phyloP scores from a whole-genome alignment of 2,888 invertebrate species.

The Tipula unca region DNA sequence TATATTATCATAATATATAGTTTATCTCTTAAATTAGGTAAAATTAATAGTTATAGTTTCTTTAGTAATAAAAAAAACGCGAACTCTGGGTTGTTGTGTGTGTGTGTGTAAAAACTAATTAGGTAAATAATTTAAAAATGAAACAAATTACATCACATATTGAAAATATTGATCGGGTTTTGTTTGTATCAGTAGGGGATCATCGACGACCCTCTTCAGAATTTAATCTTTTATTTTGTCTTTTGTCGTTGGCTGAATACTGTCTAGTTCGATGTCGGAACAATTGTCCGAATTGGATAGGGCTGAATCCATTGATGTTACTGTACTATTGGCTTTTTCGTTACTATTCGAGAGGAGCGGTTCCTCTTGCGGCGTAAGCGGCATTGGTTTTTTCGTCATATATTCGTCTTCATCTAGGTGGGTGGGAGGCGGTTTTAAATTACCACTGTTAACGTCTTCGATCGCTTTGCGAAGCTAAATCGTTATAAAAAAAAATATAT shows the following conservation, averaged over 20 bases:
- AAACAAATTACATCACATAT: not conserved
- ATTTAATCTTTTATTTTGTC: not conserved
- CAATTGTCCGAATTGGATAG: constrained; percentile 40
- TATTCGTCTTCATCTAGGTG: constrained; percentile 21
- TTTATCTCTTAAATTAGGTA: not conserved
- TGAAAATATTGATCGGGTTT: not conserved
- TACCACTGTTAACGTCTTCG: constrained; percentile 80
- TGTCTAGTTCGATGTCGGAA: constrained; percentile 35
- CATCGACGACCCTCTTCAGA: not conserved
- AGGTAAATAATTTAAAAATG: not conserved
- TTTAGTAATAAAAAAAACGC: not conserved
- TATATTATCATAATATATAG: not conserved
- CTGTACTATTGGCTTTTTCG: constrained; percentile 38
- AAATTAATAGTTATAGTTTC: not conserved
- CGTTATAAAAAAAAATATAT: not conserved
- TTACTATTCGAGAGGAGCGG: constrained; percentile 32
- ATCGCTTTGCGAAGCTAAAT: constrained; percentile 73
- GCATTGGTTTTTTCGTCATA: constrained; percentile 20
- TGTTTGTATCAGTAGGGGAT: not conserved
- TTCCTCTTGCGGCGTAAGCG: constrained; percentile 29
- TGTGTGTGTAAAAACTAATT: not conserved
- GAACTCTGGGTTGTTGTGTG: not conserved
- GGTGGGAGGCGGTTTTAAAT: constrained; percentile 40
- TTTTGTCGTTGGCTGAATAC: constrained; percentile 19
- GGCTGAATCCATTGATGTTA: constrained; percentile 42